Evolutionary conservation across 1,140 invertebrate species (phyloP).

Genomic region (Lasaia peninsularis): DNA sequence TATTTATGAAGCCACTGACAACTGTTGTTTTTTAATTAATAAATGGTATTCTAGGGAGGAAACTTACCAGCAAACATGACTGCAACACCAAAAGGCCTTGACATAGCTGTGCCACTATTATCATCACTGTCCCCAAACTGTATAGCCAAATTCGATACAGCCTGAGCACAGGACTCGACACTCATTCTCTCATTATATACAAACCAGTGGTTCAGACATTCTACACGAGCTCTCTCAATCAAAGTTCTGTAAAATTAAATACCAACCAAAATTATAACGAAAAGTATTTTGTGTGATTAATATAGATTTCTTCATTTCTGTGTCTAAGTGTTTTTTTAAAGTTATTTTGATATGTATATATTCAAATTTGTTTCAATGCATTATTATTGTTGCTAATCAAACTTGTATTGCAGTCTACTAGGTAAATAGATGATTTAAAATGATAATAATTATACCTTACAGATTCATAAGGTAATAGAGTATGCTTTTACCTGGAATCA

Average conservation of each 20-base stretch:
- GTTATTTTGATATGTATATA: too few species aligned
- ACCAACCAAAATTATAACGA: too few species aligned
- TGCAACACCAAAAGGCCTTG: constrained; percentile 98
- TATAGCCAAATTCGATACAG: constrained; percentile 98
- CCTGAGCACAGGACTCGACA: constrained; percentile 98
- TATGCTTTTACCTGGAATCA: constrained; percentile 84
- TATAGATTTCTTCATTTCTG: too few species aligned
- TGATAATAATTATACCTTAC: too few species aligned
- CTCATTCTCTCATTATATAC: constrained; percentile 97
- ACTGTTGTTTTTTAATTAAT: neutral
- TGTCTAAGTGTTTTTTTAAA: neutral
- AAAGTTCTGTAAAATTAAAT: constrained; percentile 85
- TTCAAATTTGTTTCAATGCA: too few species aligned
- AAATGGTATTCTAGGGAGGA: neutral
- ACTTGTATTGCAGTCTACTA: too few species aligned
- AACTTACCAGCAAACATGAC: constrained; percentile 88
- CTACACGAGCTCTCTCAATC: constrained; percentile 95
- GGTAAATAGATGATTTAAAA: too few species aligned
- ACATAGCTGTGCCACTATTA: constrained; percentile 97
- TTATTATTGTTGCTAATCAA: too few species aligned
- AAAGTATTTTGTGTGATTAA: too few species aligned
- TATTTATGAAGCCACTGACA: too few species aligned
- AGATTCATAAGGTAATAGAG: neutral
- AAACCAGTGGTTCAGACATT: constrained; percentile 99
- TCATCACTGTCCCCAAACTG: constrained; percentile 98